Conservation (phyloP, 1,140 invertebrate genomes). For the Aphelinus certus region DNA sequence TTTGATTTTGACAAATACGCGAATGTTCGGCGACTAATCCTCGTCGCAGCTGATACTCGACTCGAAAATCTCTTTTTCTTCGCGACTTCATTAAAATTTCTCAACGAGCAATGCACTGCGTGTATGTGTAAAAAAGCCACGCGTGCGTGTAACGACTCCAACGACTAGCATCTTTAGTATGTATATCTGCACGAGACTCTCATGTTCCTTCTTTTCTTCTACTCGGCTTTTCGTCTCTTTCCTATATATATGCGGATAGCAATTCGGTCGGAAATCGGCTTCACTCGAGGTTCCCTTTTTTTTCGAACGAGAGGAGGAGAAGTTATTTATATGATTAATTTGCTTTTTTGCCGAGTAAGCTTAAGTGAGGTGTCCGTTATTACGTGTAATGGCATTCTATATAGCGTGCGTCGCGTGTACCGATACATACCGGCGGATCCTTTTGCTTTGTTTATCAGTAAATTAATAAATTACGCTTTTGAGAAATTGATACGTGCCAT, state of each 20-base stretch:
- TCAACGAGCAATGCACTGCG: too few relatives aligned
- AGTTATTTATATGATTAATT: conserved; percentile 29
- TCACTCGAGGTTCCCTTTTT: background rate
- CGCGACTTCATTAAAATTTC: too few relatives aligned
- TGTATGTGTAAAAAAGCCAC: too few relatives aligned
- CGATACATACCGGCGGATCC: background rate
- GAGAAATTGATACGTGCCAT: conserved; percentile 4
- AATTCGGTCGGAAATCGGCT: conserved; percentile 20
- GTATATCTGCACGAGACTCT: too few relatives aligned
- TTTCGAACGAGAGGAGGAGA: background rate
- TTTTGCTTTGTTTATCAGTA: background rate
- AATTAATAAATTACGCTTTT: conserved; percentile 17
- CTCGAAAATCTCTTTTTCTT: too few relatives aligned
- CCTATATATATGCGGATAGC: background rate
- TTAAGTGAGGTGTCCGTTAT: conserved; percentile 3
- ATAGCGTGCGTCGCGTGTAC: background rate
- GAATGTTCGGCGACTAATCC: too few relatives aligned
- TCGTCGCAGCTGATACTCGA: too few relatives aligned
- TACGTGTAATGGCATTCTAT: conserved; percentile 10
- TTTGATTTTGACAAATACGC: too few relatives aligned
- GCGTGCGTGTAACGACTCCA: too few relatives aligned
- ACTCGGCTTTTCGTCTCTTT: conserved; percentile 2
- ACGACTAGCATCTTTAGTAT: too few relatives aligned
- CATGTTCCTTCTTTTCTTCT: background rate
- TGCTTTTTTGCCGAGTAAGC: background rate